Evolutionary conservation across 2,888 invertebrate species (phyloP), one percentile per base, ranked within the genome.

Genomic region (Rhaphigaster nebulosa): DNA sequence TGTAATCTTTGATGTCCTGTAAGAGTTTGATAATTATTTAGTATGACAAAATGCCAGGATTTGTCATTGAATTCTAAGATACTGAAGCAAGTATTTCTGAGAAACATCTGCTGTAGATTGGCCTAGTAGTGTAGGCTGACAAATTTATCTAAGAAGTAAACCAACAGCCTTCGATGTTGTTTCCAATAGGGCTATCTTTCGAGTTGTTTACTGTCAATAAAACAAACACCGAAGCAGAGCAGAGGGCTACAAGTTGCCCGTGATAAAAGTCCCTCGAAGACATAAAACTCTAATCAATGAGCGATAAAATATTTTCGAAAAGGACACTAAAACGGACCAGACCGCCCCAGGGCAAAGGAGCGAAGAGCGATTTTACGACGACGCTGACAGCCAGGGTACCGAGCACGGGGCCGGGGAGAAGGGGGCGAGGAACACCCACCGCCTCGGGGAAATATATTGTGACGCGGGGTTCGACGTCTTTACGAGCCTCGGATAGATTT

Each of bases 171-270:
- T 29, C 20, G 18, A 76, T 76, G 65, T 65, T 65, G 29, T 65
- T 29, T 60, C n/a, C 29, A 29, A 29, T 0, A 34, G 13, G 18
- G 4, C 23, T 5, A 76, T 76, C 70, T 20, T 10, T 38, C 70
- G 8, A 23, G 70, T 38, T 76, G 70, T 76, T 76, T 76, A 76
- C 70, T 76, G 70, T 76, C 70, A 38, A 76, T 76, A 76, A 76
- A 76, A 76, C 70, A 76, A 76, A 76, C 70, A 76, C 29, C 65
- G 15, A 60, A 60, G 12, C 10, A n/a, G n/a, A 26, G 65, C 29
- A 29, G 13, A 15, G 29, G 15, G 15, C 29, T 15, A 65, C 70
- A 76, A 38, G 34, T 23, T 23, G 6, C 70, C 4, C 70, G 70
- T 38, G 70, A 76, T 76, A 76, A 76, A 76, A 76, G 34, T 76